Evolutionary conservation across 2,888 invertebrate genomes (phyloP).

Genomic region (Stenchaetothrips biformis): DNA sequence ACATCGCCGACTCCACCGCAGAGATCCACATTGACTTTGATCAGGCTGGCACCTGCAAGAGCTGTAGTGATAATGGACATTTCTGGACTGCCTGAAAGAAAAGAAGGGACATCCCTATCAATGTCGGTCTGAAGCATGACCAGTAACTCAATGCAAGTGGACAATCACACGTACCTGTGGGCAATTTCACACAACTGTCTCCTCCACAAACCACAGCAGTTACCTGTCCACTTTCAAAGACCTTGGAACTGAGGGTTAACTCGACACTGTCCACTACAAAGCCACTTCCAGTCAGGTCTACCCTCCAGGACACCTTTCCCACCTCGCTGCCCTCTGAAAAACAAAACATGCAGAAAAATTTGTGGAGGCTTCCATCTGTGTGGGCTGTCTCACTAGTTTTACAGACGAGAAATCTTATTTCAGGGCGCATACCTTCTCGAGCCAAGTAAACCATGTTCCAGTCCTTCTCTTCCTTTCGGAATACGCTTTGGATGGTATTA

Average conservation of each 20-base stretch:
- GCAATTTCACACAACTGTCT: constrained; percentile 43
- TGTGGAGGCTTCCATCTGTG: background rate
- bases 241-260: constrained; percentile 47
- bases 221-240: constrained; percentile 54
- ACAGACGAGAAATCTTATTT: no score
- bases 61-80: background rate
- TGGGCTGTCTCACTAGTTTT: no score
- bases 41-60: constrained; percentile 40
- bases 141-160: no score
- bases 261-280: constrained; percentile 48
- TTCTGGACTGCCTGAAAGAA: background rate
- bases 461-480: constrained; percentile 82
- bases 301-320: constrained; percentile 64
- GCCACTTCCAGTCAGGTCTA: constrained; percentile 52
- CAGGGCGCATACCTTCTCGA: constrained; percentile 56
- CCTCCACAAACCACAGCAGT: constrained; percentile 47
- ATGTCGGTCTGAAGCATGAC: no score
- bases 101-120: background rate
- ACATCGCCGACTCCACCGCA: constrained; percentile 66
- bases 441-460: constrained; percentile 90
- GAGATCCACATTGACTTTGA: constrained; percentile 56
- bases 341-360: constrained; percentile 31
- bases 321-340: constrained; percentile 49
- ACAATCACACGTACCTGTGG: constrained; percentile 35
- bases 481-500: constrained; percentile 57